A percentile compares a stretch with the other conserved stretches of the same genome.
phyloP scores from a whole-genome alignment of 2,888 invertebrate species.

The Megaustenia siamemsis region DNA sequence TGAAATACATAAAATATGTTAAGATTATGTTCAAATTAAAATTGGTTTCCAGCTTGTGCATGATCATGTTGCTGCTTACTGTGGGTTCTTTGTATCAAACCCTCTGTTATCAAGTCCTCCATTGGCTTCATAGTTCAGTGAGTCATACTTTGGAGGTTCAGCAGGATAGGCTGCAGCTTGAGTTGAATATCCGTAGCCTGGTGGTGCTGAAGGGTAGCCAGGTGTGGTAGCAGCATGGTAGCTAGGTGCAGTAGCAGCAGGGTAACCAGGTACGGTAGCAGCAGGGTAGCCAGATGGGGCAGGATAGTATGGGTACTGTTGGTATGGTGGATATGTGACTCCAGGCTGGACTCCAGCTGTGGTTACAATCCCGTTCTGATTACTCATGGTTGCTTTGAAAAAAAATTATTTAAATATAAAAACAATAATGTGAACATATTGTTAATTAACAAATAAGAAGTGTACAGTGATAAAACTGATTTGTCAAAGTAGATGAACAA shows the following conservation, averaged over 20 bases:
- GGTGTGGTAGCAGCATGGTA: background rate
- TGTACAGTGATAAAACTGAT: too few species aligned
- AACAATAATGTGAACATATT: too few species aligned
- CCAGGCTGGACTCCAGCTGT: constrained; percentile 38
- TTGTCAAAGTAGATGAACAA: too few species aligned
- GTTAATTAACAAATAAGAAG: too few species aligned
- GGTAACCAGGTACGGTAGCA: too few species aligned
- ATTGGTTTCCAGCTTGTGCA: too few species aligned
- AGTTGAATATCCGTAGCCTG: background rate
- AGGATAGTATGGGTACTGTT: constrained; percentile 14
- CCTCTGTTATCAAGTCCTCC: constrained; percentile 24
- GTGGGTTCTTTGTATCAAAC: constrained; percentile 1
- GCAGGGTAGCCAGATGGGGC: background rate
- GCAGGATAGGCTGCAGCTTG: background rate
- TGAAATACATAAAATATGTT: too few species aligned
- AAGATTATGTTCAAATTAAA: too few species aligned
- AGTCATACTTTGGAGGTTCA: constrained; percentile 16
- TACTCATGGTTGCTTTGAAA: constrained; percentile 8
- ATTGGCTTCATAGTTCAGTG: background rate
- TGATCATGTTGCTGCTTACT: too few species aligned
- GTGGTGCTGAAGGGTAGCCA: background rate
- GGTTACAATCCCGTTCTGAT: background rate
- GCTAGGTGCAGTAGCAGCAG: background rate
- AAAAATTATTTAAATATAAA: background rate
- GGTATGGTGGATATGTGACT: constrained; percentile 29